A percentile compares a stretch with the other conserved stretches of the same genome.
Conservation (phyloP, 2,888 invertebrate genomes). For the Folsomia manolachei region DNA sequence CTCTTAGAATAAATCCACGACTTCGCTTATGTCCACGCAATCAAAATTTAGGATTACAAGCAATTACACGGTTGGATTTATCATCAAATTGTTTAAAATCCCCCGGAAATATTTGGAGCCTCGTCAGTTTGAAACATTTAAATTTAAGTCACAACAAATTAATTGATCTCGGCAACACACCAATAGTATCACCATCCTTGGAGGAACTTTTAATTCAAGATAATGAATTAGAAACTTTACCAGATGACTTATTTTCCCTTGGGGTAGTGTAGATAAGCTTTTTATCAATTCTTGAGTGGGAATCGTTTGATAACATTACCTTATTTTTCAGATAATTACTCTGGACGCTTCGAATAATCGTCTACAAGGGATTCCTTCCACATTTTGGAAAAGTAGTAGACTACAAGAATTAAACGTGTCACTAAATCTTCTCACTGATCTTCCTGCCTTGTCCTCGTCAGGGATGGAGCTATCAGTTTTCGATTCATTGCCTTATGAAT, state of each 20-base stretch:
- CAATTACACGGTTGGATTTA: constrained; percentile 88
- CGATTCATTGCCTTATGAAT: constrained; percentile 48
- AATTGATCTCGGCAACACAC: constrained; percentile 53
- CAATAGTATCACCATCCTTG: constrained; percentile 66
- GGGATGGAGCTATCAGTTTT: constrained; percentile 45
- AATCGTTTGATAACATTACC: too few relatives aligned
- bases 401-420: constrained; percentile 84
- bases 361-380: constrained; percentile 73
- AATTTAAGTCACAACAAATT: constrained; percentile 88
- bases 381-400: constrained; percentile 81
- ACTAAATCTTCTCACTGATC: constrained; percentile 77
- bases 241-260: constrained; percentile 74
- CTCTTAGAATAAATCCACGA: constrained; percentile 78
- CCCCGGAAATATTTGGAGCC: constrained; percentile 77
- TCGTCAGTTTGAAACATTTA: constrained; percentile 76
- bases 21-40: constrained; percentile 68
- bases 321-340: constrained; percentile 71
- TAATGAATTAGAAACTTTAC: constrained; percentile 74
- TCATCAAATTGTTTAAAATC: constrained; percentile 80
- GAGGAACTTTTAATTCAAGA: constrained; percentile 87
- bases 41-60: constrained; percentile 72
- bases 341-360: constrained; percentile 89
- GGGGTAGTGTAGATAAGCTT: too few relatives aligned
- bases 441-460: constrained; percentile 57
- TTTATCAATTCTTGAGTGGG: too few relatives aligned